Conservation (phyloP, 1,140 invertebrate species). For the Sitodiplosis mosellana region DNA sequence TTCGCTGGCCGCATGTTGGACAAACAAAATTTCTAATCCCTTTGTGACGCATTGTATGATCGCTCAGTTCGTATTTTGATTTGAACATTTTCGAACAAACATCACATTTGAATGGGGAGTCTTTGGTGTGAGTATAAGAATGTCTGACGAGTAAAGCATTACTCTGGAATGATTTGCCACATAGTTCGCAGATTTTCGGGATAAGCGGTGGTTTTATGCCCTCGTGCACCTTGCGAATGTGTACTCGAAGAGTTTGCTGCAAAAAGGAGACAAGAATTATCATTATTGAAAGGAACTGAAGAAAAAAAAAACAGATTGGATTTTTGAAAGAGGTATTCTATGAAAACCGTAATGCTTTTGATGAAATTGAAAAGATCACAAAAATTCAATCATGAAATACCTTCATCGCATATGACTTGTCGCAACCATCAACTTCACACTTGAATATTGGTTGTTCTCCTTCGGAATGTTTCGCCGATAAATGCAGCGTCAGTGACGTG, state of each 20-base stretch:
- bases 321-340: no score
- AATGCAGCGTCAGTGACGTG: not conserved
- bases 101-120: conserved; percentile 34
- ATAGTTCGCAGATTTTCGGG: not conserved
- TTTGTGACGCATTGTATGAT: conserved; percentile 14
- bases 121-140: conserved; percentile 34
- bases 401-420: not conserved
- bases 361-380: no score
- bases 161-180: not conserved
- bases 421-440: not conserved
- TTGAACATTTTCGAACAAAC: conserved; percentile 29
- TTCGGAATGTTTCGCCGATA: not conserved
- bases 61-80: conserved; percentile 18
- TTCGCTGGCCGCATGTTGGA: conserved; percentile 20
- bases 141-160: conserved; percentile 16
- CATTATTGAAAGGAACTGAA: no score
- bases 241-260: not conserved
- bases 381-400: not conserved
- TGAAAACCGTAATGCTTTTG: no score
- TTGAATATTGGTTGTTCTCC: not conserved
- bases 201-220: not conserved
- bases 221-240: not conserved
- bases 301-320: no score
- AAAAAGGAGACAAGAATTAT: no score
- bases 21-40: conserved; percentile 23